These are phyloP conservation scores for Paragorgia papillata DNA, from an alignment of 92 coral and sea anemone genomes.

Conservation along the genomic window DNA sequence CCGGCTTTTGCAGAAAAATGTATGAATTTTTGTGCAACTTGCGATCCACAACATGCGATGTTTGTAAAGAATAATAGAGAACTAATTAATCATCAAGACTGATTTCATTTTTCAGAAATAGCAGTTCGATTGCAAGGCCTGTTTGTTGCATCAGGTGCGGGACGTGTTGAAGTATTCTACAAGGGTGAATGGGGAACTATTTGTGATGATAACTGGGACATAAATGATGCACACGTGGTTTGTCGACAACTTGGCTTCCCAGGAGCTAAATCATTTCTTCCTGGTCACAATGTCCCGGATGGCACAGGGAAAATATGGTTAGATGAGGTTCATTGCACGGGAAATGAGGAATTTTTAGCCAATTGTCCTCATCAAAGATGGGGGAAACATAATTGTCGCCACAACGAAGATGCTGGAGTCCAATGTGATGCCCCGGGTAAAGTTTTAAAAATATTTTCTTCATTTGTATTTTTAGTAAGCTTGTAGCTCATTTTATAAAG, in stretches of 20 bases:
- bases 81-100: too few species aligned
- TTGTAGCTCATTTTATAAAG: too few species aligned
- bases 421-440: neutral
- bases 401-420: slow-evolving; percentile 7
- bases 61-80: too few species aligned
- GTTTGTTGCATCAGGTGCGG: neutral
- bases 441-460: too few species aligned
- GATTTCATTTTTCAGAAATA: neutral
- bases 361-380: slow-evolving; percentile 6
- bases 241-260: slow-evolving; percentile 23
- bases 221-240: neutral
- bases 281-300: neutral
- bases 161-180: slow-evolving; percentile 25
- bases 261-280: neutral
- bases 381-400: neutral
- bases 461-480: too few species aligned
- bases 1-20: too few species aligned
- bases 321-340: neutral
- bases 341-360: neutral
- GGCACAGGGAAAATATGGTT: slow-evolving; percentile 11
- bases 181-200: slow-evolving; percentile 19
- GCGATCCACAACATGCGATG: too few species aligned
- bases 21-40: too few species aligned
- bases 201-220: slow-evolving; percentile 1
- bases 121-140: slow-evolving; percentile 8